These are phyloP conservation scores for Turritopsis rubra DNA, from an alignment of 30 jellyfish, hydroid and myxozoan species.

Conservation along the genomic window DNA sequence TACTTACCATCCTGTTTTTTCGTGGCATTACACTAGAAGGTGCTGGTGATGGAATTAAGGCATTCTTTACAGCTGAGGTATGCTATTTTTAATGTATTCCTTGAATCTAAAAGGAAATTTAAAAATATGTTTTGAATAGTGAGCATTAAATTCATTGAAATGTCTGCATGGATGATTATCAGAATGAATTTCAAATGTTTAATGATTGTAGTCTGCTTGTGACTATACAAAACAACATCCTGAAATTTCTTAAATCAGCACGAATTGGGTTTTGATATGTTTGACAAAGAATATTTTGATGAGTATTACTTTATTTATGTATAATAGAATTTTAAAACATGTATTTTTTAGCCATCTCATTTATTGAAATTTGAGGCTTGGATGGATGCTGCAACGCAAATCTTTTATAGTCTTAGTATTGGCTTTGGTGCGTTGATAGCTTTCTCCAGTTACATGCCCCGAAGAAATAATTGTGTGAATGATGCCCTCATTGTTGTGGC, in stretches of 20 bases:
- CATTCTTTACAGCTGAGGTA: conserved; percentile 80
- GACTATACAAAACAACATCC: too few species aligned
- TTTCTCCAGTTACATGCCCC: conserved; percentile 93
- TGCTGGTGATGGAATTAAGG: conserved; percentile 86
- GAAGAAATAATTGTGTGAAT: conserved; percentile 71
- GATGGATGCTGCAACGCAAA: conserved; percentile 99
- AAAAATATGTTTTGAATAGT: too few species aligned
- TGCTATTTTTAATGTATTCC: background rate
- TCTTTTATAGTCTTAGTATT: conserved; percentile 86
- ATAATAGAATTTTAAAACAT: too few species aligned
- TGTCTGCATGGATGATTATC: too few species aligned
- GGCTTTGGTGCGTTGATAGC: conserved; percentile 98
- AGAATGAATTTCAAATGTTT: too few species aligned
- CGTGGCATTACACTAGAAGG: conserved; percentile 97
- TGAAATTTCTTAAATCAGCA: too few species aligned
- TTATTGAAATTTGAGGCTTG: conserved; percentile 45
- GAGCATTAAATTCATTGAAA: too few species aligned
- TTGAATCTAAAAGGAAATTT: too few species aligned
- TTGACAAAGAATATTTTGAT: too few species aligned
- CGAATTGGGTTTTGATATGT: too few species aligned
- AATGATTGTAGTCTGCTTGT: too few species aligned
- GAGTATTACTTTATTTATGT: too few species aligned
- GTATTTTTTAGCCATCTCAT: background rate
- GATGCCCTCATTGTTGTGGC: conserved; percentile 84
- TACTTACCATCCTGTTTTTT: conserved; percentile 65